Conservation (phyloP, 2,888 invertebrate genomes). For the Phymatocera aterrima region DNA sequence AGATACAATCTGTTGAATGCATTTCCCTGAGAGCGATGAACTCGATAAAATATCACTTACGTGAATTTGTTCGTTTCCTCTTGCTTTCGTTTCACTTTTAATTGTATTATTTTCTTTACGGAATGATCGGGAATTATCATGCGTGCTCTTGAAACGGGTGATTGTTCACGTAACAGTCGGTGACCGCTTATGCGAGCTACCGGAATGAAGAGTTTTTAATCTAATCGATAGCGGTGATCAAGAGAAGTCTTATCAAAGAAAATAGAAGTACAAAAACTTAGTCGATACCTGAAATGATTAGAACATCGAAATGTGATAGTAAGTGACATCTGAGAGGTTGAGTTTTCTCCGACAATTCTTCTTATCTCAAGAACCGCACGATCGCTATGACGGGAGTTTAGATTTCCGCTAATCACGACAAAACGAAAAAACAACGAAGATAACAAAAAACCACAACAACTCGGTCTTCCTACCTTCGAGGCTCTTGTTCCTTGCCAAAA, state of each 20-base stretch:
- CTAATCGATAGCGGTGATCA: conserved; percentile 40
- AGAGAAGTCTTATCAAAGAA: conserved; percentile 29
- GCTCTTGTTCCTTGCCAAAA: conserved; percentile 91
- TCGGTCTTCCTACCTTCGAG: conserved; percentile 86
- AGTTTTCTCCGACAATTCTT: neutral
- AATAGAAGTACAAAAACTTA: neutral
- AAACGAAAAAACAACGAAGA: too few relatives aligned
- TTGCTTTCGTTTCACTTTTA: too few relatives aligned
- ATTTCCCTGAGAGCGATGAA: neutral
- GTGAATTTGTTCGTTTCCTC: too few relatives aligned
- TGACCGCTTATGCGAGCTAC: too few relatives aligned
- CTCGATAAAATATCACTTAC: too few relatives aligned
- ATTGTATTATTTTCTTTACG: too few relatives aligned
- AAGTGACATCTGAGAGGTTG: neutral
- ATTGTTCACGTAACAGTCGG: neutral
- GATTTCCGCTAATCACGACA: too few relatives aligned
- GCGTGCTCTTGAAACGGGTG: too few relatives aligned
- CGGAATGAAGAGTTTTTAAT: conserved; percentile 5
- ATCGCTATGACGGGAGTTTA: neutral
- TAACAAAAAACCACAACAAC: neutral
- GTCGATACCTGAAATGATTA: neutral
- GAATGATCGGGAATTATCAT: too few relatives aligned
- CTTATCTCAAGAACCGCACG: neutral
- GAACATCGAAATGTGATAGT: neutral
- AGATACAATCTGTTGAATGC: conserved; percentile 61